Base-by-base conservation (phyloP, 2,797 vertebrate species). In the Karalla daura region DNA sequence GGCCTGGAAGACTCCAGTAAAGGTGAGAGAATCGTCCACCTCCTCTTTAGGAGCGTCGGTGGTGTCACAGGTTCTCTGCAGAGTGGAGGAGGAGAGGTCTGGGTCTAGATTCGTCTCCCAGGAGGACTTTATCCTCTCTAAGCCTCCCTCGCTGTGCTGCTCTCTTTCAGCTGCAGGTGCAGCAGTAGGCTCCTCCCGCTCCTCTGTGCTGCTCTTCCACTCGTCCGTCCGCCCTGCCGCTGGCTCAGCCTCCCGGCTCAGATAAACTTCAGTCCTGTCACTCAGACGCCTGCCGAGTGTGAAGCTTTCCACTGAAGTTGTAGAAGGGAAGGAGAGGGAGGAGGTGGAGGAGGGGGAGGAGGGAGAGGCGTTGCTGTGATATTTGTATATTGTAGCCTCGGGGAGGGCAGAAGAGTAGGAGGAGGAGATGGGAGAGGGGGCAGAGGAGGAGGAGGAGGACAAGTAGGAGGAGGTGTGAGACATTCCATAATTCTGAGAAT, bases 1-100 rank as follows among this genome's bases (percentile, higher is more conserved):
- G 30, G 94, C 94, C 63, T 69, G 85, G 70, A 93, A 95, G 23
- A 94, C 55, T 24, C 92, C 92, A 1, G 81, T 86, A 35, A 86
- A 84, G 1, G 0, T 1, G 7, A 50, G 46, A 13, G 78, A 59
- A 3, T 79, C 20, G 32, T 70, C 43, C 23, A 81, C 64, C 1
- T 70, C 67, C 10, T 66, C 69, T 6, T 14, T 21, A 4, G 33
- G 18, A 30, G 4, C 11, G 45, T 44, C 52, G 1, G 13, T 3
- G 67, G 20, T 9, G 44, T 56, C 25, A 23, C 5, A 20, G 50
- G 53, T 61, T 63, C 18, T 30, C 17, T 30, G 46, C 4, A 17
- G 33, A 0, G 28, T 2, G 0, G 65, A 56, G 27, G 73, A 41
- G 45, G 37, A 20, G 56, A n/a, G 61, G 14, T 30, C 70, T 20